Base-by-base conservation (phyloP, 92 coral and sea anemone genomes). In the Diadumene lineata region DNA sequence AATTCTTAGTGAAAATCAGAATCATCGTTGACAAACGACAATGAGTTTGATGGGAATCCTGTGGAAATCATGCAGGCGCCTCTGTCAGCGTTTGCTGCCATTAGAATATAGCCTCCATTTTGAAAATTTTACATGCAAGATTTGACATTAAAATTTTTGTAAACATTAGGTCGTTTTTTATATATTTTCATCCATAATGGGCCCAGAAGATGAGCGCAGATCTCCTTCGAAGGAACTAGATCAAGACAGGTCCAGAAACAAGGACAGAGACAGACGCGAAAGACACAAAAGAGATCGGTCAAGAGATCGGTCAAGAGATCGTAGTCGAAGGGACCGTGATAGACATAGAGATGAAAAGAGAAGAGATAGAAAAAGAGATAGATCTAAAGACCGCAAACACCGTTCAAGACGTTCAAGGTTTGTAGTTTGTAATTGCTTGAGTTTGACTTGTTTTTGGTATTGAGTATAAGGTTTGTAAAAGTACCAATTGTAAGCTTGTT, bases 371-470 rank as follows among this genome's bases (percentile, higher is more conserved):
- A 86, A 83, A 19, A 79, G 89, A 62, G 90, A 86, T 68, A 90
- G 88, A 69, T 85, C 86, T 60, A 81, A 88, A 34, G 96, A 90
- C 56, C 74, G 92, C 53, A 90, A 90, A 62, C 90, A 85, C 72
- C 85, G 97, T 21, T 53, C 58, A 30, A 90, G 89, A 77, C 79
- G 98, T 46, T 90, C 98, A 23, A 72, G 77, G 77, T 72, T 30
- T 57, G 77, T 18, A n/a, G 30, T 31, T 1, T 62, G 17, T 62
- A 28, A 26, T 13, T 38, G 13, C 13, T 38, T 17, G 3, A 9
- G 31, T 22, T 58, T 58, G 23, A 58, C 31, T 58, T 11, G 64
- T 58, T 4, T 38, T 38, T 38, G 48, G 13, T 6, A 38, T 38
- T 6, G 13, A 6, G 48, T 38, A 38, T 4, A 38, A 38, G 7